Conservation (phyloP, 2,797 vertebrate species). For the Lepus townsendii region DNA sequence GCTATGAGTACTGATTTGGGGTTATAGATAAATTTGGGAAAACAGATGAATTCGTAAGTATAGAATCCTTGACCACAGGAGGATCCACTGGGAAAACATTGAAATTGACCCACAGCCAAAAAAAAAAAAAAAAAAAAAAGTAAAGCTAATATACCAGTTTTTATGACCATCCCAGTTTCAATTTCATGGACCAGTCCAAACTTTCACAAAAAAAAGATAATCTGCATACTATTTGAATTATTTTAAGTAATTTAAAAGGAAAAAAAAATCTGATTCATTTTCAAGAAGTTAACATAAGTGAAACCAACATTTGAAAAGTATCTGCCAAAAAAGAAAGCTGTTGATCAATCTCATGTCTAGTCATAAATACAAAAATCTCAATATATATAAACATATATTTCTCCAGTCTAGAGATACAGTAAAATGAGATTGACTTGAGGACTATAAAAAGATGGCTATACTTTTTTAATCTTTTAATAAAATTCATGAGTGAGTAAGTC, state of each 20-base stretch:
- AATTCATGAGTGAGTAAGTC: background rate
- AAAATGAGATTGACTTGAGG: background rate
- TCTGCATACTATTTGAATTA: background rate
- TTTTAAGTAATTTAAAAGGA: conserved; percentile 22
- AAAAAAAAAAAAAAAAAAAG: background rate
- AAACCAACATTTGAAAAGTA: background rate
- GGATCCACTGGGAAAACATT: background rate
- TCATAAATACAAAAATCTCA: background rate
- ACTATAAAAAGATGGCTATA: background rate
- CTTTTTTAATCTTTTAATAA: background rate
- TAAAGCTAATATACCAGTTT: background rate
- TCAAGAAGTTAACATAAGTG: background rate
- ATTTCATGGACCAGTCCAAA: background rate
- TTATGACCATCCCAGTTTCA: background rate
- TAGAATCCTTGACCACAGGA: background rate
- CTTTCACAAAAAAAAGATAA: accelerated
- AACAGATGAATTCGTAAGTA: background rate
- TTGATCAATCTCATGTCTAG: background rate
- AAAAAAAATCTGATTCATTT: background rate
- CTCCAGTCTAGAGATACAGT: background rate
- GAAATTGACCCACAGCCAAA: background rate
- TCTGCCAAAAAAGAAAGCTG: background rate
- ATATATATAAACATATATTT: background rate
- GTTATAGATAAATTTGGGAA: background rate
- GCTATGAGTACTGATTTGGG: background rate